Conservation (phyloP, 2,113 vertebrate species). For the Heterocephalus glaber region DNA sequence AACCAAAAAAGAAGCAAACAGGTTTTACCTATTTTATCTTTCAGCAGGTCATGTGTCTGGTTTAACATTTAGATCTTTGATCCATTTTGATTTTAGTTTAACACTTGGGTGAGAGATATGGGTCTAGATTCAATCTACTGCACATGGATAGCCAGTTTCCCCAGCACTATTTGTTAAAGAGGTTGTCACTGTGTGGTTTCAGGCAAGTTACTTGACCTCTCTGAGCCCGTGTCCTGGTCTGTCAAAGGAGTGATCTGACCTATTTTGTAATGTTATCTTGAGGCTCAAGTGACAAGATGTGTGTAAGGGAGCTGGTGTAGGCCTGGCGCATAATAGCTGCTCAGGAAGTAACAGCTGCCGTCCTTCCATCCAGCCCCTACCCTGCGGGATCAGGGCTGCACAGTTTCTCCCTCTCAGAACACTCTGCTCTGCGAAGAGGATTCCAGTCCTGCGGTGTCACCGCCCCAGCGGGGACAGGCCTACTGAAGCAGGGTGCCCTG, state of each 20-base stretch:
- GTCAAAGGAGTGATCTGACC: not conserved
- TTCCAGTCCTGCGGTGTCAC: rapidly evolving
- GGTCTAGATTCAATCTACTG: not conserved
- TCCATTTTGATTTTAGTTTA: too few relatives aligned
- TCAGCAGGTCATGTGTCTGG: not conserved
- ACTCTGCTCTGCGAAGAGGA: not conserved
- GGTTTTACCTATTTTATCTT: not conserved
- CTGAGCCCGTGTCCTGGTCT: not conserved
- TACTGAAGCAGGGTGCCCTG: not conserved
- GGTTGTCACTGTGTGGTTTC: not conserved
- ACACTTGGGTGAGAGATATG: not conserved
- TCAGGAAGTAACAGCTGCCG: not conserved
- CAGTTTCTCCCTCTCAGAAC: not conserved
- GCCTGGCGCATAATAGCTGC: not conserved
- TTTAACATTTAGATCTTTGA: not conserved
- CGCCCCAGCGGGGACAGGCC: not conserved
- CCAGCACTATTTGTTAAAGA: not conserved
- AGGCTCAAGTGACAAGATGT: not conserved
- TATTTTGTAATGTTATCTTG: not conserved
- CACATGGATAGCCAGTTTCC: not conserved
- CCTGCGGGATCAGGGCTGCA: not conserved
- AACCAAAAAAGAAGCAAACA: too few relatives aligned
- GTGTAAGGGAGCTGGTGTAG: too few relatives aligned
- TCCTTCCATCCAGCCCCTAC: not conserved
- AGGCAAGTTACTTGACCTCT: not conserved